These are phyloP conservation scores for Malacosoma neustria DNA, from an alignment of 2,888 invertebrate species.

Conservation along the genomic window DNA sequence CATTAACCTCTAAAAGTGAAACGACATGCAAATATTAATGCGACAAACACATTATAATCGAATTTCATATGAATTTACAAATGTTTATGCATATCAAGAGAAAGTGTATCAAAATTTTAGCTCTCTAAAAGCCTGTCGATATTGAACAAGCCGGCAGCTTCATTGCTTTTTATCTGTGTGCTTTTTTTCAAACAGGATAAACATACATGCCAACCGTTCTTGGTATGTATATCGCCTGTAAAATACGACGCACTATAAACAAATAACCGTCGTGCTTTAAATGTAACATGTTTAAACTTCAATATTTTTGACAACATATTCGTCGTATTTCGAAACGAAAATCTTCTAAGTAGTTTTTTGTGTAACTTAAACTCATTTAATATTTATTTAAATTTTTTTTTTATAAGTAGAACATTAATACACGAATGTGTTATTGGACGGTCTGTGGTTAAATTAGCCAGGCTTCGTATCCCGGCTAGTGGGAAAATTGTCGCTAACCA, in stretches of 20 bases:
- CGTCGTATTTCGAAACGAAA: too few relatives aligned
- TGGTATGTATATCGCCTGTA: not conserved
- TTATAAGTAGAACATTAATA: too few relatives aligned
- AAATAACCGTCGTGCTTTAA: too few relatives aligned
- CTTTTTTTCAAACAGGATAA: not conserved
- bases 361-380: too few relatives aligned
- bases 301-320: too few relatives aligned
- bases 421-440: too few relatives aligned
- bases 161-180: not conserved
- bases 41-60: not conserved
- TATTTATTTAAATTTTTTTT: too few relatives aligned
- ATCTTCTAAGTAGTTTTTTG: too few relatives aligned
- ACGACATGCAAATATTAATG: not conserved
- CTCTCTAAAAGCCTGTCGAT: not conserved
- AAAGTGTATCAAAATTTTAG: constrained; percentile 5
- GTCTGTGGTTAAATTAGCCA: too few relatives aligned
- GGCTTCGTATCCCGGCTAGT: too few relatives aligned
- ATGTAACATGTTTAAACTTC: too few relatives aligned
- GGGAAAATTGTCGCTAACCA: too few relatives aligned
- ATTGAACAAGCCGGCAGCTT: not conserved
- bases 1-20: not conserved
- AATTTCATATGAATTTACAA: not conserved
- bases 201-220: not conserved
- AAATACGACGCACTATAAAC: not conserved
- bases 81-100: constrained; percentile 1